Percentiles rank a stretch among this genome's conserved stretches.
phyloP scores from a whole-genome alignment of 2,888 invertebrate genomes.

The Blastobasis lacticolella region DNA sequence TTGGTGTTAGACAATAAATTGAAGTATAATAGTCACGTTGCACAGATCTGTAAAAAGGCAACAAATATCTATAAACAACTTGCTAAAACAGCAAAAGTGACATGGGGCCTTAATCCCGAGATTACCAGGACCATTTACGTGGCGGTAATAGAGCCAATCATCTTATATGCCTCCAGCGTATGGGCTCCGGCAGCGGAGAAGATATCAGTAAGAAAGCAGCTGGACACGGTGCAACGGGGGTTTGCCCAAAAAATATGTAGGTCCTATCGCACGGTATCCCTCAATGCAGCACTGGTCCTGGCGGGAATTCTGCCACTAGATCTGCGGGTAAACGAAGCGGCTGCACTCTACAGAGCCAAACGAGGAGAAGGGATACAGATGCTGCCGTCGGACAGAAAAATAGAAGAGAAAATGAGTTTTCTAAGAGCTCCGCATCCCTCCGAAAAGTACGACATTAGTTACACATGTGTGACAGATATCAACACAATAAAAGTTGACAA shows the following conservation, averaged over 20 bases:
- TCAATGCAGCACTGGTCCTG: slow-evolving; percentile 12
- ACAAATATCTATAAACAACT: neutral
- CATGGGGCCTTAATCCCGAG: slow-evolving; percentile 1
- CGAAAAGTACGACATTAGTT: too few relatives aligned
- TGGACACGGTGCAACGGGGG: slow-evolving; percentile 7
- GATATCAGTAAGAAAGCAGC: neutral
- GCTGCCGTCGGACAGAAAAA: neutral
- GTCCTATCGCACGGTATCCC: slow-evolving; percentile 12
- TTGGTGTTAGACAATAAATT: neutral
- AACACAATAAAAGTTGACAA: too few relatives aligned
- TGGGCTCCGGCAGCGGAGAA: neutral
- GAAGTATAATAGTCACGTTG: neutral
- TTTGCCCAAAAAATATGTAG: neutral
- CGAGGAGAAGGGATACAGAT: neutral
- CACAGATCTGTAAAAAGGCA: neutral
- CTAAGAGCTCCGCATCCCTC: neutral
- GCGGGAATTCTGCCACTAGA: slow-evolving; percentile 16
- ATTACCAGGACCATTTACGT: neutral
- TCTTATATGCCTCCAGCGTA: neutral
- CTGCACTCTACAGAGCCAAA: slow-evolving; percentile 1
- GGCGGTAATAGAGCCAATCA: neutral
- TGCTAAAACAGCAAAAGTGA: neutral
- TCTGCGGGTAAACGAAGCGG: slow-evolving; percentile 12
- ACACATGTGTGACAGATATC: too few relatives aligned
- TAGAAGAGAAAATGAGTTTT: neutral